Evolutionary conservation across 2,888 invertebrate species (phyloP).

Genomic region (Mimumesa dahlbomi): DNA sequence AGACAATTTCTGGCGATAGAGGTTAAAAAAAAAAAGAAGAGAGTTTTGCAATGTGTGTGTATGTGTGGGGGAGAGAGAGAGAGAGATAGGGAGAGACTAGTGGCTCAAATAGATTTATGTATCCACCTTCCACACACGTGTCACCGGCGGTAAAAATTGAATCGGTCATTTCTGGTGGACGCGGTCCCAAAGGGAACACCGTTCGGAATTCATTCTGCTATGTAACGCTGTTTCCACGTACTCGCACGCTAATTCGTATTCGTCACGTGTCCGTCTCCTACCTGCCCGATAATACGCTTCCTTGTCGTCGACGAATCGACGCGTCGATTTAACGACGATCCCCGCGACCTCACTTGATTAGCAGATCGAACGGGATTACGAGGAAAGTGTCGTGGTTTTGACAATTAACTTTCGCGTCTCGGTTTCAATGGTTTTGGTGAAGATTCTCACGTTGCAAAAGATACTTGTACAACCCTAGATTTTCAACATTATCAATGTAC

Average conservation of each 20-base stretch:
- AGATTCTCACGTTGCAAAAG: too few relatives aligned
- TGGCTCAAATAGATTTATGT: conserved; percentile 16
- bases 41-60: too few relatives aligned
- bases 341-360: too few relatives aligned
- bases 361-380: too few relatives aligned
- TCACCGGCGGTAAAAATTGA: conserved; percentile 23
- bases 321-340: not conserved
- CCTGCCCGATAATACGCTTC: not conserved
- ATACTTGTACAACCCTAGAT: too few relatives aligned
- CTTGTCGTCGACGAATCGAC: not conserved
- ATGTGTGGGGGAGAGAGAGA: too few relatives aligned
- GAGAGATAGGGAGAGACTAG: too few relatives aligned
- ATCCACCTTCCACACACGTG: conserved; percentile 5
- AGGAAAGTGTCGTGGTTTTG: too few relatives aligned
- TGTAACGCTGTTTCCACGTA: not conserved
- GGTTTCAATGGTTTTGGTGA: too few relatives aligned
- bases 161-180: conserved; percentile 24
- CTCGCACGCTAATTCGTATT: conserved; percentile 8
- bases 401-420: too few relatives aligned
- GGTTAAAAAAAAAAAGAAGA: conserved; percentile 8
- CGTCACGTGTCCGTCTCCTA: not conserved
- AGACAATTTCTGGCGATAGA: not conserved
- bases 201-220: conserved; percentile 2
- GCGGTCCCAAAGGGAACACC: conserved; percentile 10
- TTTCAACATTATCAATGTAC: too few relatives aligned